A percentile compares a stretch with the other conserved stretches of the same genome.
phyloP scores from a whole-genome alignment of 1,140 invertebrate species.

The Mamestra configurata region DNA sequence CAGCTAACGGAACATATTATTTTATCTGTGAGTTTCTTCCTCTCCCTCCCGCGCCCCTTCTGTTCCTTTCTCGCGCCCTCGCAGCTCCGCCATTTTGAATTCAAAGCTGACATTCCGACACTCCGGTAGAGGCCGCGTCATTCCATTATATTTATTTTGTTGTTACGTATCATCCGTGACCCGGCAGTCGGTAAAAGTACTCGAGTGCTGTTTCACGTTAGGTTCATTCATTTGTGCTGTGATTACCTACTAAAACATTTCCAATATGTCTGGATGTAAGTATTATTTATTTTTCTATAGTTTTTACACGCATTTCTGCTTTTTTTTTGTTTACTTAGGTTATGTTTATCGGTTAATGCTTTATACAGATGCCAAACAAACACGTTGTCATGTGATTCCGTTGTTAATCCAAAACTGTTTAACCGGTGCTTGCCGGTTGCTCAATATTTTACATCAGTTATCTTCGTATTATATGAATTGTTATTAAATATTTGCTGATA shows the following conservation, averaged over 20 bases:
- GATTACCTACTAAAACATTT: conserved; percentile 1
- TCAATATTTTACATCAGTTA: not conserved
- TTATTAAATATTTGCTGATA: not conserved
- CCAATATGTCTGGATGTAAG: conserved; percentile 34
- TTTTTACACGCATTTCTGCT: not conserved
- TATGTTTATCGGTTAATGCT: not conserved
- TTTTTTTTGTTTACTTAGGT: not conserved
- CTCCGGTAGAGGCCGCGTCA: conserved; percentile 3
- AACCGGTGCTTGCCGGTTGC: not conserved
- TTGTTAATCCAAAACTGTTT: not conserved
- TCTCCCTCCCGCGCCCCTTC: not conserved
- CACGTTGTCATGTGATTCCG: not conserved
- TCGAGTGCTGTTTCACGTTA: not conserved
- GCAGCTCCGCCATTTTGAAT: conserved; percentile 16
- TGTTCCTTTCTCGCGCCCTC: not conserved
- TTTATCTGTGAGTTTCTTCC: conserved; percentile 6
- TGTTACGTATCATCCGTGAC: conserved; percentile 11
- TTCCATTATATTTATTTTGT: conserved; percentile 33
- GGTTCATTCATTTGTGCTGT: not conserved
- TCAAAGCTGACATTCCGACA: not conserved
- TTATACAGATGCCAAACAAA: conserved; percentile 8
- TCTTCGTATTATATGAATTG: not conserved
- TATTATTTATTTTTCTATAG: not conserved
- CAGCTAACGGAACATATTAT: conserved; percentile 14
- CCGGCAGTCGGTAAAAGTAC: conserved; percentile 7